Base-by-base conservation (phyloP, 64 coral and sea anemone genomes). In the Catalaphyllia jardinei region DNA sequence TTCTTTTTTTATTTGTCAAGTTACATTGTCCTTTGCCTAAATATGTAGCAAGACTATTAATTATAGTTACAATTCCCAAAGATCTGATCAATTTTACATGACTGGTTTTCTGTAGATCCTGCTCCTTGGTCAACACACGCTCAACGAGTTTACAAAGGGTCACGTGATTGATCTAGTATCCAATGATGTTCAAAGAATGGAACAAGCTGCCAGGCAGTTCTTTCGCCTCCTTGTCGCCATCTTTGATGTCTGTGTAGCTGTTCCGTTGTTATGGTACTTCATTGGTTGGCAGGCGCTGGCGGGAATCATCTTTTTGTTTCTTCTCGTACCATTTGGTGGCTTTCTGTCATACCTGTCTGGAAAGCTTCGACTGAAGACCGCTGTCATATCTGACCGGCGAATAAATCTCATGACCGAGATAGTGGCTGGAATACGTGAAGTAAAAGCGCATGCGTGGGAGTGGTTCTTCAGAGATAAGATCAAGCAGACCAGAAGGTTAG, bases 151-250 rank as follows among this genome's bases (percentile, higher is more conserved):
- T 83, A 83, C 78, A 16, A 83, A 80, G 29, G 89, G 89, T 75
- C 79, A 91, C 62, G 71, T 91, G 71, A 60, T 91, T 59, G 81
- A 91, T 83, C 89, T 91, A 9, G 89, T 91, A 29, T 83, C 89
- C 52, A 91, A 91, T 74, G 89, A 91, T 62, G 52, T 91, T 55
- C 67, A 80, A 46, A 80, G 89, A 61, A 74, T 91, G 78, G 69
- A 91, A 73, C n/a, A 71, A 55, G 89, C 89, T 62, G 59, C 81
- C 24, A 91, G 78, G 19, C 81, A 91, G 31, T 74, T 91, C 71
- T 83, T 83, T 33, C 71, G 78, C 52, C 71, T 91, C 22, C 11
- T 83, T 73, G 73, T 83, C 25, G 89, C 89, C 52, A 71, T 83
- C 57, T 73, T 83, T 74, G 89, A 91, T 42, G 73, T 91, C 30